These are phyloP conservation scores for Dufourea novaeangliae DNA, from an alignment of 1,140 invertebrate species.

Conservation along the genomic window DNA sequence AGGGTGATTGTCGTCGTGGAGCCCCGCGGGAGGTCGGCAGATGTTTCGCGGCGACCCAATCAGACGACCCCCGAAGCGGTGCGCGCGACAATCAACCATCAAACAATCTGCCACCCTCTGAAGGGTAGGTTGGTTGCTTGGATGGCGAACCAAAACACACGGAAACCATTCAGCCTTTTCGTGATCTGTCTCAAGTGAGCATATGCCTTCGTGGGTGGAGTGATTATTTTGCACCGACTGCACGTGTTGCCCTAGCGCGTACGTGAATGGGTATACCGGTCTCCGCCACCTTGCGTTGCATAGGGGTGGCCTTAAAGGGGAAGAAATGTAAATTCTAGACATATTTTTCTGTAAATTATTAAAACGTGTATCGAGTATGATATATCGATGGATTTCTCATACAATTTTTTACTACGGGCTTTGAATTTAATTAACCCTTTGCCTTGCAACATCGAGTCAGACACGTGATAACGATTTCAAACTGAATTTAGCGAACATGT, in stretches of 20 bases:
- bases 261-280: background rate
- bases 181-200: conserved; percentile 70
- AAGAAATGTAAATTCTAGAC: background rate
- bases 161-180: conserved; percentile 58
- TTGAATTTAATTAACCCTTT: too few species aligned
- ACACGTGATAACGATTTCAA: too few species aligned
- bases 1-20: conserved; percentile 79
- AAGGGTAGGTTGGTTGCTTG: conserved; percentile 67
- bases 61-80: conserved; percentile 79
- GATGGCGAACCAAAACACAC: conserved; percentile 71
- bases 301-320: background rate
- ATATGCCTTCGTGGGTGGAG: conserved; percentile 77
- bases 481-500: too few species aligned
- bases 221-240: conserved; percentile 71
- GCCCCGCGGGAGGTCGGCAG: conserved; percentile 81
- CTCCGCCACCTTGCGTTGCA: background rate
- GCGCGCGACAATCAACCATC: conserved; percentile 80
- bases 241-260: background rate
- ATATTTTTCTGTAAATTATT: too few species aligned
- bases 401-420: too few species aligned
- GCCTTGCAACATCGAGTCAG: too few species aligned
- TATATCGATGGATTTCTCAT: too few species aligned
- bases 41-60: conserved; percentile 82
- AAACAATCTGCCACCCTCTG: conserved; percentile 79
- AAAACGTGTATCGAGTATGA: too few species aligned